Conservation (phyloP, 2,888 invertebrate genomes). For the Tholera decimalis region DNA sequence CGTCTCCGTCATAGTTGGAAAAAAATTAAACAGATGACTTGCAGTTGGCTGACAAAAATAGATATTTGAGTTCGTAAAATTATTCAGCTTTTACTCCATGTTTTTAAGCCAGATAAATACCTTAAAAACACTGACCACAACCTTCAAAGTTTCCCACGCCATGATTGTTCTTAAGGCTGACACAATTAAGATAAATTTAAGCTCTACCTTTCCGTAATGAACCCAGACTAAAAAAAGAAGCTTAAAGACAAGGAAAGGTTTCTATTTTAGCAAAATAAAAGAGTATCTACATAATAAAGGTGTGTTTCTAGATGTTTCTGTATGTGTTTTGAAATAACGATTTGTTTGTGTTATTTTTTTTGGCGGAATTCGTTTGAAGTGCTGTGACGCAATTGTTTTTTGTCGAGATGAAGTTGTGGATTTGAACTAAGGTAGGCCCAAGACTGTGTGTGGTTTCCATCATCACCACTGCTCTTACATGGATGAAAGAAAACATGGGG, state of each 20-base stretch:
- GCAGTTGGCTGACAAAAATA: not conserved
- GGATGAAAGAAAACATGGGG: no score
- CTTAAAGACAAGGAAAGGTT: not conserved
- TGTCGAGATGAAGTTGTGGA: not conserved
- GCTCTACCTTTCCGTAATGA: not conserved
- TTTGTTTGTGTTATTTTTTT: not conserved
- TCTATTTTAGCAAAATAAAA: not conserved
- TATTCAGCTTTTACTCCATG: not conserved
- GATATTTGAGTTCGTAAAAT: not conserved
- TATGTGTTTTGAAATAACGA: not conserved
- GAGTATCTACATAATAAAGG: constrained; percentile 4
- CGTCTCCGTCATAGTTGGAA: no score
- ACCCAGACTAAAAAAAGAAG: constrained; percentile 11
- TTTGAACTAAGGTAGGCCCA: no score
- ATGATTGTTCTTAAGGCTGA: not conserved
- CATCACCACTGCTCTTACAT: no score
- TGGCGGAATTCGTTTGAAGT: no score
- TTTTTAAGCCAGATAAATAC: not conserved
- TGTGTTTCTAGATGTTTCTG: constrained; percentile 5
- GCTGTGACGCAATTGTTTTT: not conserved
- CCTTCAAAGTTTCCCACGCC: not conserved
- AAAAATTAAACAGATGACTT: no score
- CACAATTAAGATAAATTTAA: constrained; percentile 4
- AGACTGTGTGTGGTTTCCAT: no score
- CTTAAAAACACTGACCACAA: constrained; percentile 4